Percentiles rank a stretch among this genome's conserved stretches.
Conservation (phyloP, 2,113 vertebrate species). For the Etheostoma cragini region DNA sequence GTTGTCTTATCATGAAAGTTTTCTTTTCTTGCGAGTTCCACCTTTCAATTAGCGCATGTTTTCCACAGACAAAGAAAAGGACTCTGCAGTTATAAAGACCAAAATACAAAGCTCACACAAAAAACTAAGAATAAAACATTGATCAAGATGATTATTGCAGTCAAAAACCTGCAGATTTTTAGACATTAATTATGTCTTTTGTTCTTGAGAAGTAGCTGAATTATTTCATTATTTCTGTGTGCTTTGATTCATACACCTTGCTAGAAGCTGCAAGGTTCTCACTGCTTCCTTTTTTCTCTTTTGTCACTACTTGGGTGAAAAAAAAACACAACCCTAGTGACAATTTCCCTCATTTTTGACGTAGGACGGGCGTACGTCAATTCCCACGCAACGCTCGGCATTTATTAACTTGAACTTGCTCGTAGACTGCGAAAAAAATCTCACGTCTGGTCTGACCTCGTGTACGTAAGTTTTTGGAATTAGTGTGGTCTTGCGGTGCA, state of each 20-base stretch:
- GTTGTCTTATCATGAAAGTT: not conserved
- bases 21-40: not conserved
- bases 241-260: slow-evolving; percentile 17
- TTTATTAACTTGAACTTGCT: no score
- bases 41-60: slow-evolving; percentile 2
- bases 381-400: no score
- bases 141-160: not conserved
- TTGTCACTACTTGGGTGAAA: slow-evolving; percentile 8
- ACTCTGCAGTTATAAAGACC: not conserved
- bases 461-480: no score
- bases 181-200: slow-evolving; percentile 9
- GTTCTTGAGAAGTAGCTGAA: not conserved
- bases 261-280: not conserved
- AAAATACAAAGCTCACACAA: not conserved
- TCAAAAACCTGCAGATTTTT: not conserved
- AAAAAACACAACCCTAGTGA: slow-evolving; percentile 18
- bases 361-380: no score
- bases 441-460: no score
- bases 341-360: not conserved
- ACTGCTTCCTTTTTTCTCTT: not conserved
- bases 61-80: not conserved
- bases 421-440: no score
- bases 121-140: slow-evolving; percentile 1
- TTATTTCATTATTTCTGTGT: slow-evolving; percentile 17
- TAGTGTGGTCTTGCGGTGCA: no score